Percentiles rank a stretch among this genome's conserved stretches.
Conservation (phyloP, 2,113 vertebrate species). For the Cephalopholis sonnerati region DNA sequence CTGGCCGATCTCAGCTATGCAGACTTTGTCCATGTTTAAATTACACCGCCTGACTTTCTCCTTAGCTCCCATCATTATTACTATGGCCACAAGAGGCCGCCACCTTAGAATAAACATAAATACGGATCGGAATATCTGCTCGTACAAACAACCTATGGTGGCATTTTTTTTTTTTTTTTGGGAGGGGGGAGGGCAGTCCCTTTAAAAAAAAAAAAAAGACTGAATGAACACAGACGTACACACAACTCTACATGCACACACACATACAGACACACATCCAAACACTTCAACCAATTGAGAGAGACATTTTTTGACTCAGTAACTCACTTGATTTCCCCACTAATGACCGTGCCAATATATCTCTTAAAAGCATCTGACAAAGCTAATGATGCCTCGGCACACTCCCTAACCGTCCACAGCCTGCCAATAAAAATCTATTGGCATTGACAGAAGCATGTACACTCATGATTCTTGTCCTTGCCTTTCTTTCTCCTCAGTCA, state of each 20-base stretch:
- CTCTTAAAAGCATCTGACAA: constrained; percentile 48
- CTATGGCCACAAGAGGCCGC: too few relatives aligned
- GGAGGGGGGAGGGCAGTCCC: too few relatives aligned
- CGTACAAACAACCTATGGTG: too few relatives aligned
- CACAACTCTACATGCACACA: constrained; percentile 1
- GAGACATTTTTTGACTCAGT: constrained; percentile 39
- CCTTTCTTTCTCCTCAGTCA: neutral
- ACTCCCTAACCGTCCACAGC: constrained; percentile 8
- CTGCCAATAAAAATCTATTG: constrained; percentile 56
- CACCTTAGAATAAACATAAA: too few relatives aligned
- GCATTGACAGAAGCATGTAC: constrained; percentile 10
- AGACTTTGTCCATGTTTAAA: too few relatives aligned
- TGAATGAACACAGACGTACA: neutral
- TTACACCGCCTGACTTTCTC: too few relatives aligned
- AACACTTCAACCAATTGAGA: constrained; percentile 7
- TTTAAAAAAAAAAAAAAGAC: too few relatives aligned
- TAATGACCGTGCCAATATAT: constrained; percentile 58
- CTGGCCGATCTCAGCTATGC: too few relatives aligned
- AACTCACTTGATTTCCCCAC: constrained; percentile 49
- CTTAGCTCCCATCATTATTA: too few relatives aligned
- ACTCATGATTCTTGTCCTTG: constrained; percentile 4
- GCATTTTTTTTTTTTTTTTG: too few relatives aligned
- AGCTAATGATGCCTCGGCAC: constrained; percentile 46
- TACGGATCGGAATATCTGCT: too few relatives aligned
- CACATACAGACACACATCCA: neutral